Evolutionary conservation across 2,888 invertebrate genomes (phyloP), one percentile per base, ranked within the genome.

Genomic region (Cistogaster globosa): DNA sequence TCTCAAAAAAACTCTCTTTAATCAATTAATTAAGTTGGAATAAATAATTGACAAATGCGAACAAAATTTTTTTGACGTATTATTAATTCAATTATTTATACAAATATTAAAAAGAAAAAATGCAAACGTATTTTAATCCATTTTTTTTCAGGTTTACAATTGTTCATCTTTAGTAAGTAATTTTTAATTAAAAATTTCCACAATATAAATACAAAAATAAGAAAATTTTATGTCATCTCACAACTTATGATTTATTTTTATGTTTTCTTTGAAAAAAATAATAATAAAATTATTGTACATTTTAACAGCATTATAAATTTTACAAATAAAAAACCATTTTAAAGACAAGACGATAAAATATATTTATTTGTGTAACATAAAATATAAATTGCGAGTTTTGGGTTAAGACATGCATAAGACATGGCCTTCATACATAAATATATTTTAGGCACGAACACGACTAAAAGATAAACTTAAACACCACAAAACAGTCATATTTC

Each of bases 351-450:
- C 62, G 32, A 71, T 45, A 69, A 78, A 63, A 63, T 78, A 38
- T 45, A 71, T 48, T 20, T 53, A 38, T 38, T 32, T 67, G 18
- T 76, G 32, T 60, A 55, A 38, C 58, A 75, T 58, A 74, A 75
- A 74, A 79, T 84, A 80, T 76, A 55, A 80, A 62, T 84, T 76
- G 67, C 36, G 67, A 58, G 76, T 62, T 76, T 62, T 80, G 60
- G 72, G 76, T 62, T 65, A 84, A 84, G 71, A 80, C 80, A 76
- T 84, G 80, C 84, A 80, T 71, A 80, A 80, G 76, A 62, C 22
- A 80, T 71, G 48, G 65, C 76, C 60, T 76, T 76, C 53, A 80
- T 26, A 80, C 69, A 75, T 80, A 65, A 67, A 67, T 78, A 6
- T 62, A 74, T 36, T 57, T 26, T 48, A 42, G 57, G 16, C 11